Evolutionary conservation across 2,113 vertebrate species (phyloP).

Genomic region (Notarius lentiginosus): DNA sequence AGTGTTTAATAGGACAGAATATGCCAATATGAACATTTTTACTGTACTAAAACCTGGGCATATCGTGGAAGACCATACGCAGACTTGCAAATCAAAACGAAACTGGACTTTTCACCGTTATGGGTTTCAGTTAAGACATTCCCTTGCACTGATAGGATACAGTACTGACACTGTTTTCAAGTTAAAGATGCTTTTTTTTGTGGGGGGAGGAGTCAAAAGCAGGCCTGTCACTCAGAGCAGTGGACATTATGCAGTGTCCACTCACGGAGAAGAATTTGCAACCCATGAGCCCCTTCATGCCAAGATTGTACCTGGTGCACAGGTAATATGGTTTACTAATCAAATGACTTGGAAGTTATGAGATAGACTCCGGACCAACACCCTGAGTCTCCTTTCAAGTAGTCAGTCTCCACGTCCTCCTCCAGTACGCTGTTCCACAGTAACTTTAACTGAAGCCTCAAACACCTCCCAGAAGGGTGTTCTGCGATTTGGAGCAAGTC

Average conservation of each 20-base stretch:
- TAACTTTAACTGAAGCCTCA: neutral
- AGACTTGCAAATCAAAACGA: constrained; percentile 19
- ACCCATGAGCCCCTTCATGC: neutral
- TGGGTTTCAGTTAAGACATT: constrained; percentile 39
- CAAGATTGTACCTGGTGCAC: neutral
- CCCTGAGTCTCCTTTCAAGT: neutral
- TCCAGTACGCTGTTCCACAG: neutral
- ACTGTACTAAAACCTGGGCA: constrained; percentile 4
- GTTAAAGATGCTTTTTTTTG: constrained; percentile 32
- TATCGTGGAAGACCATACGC: constrained; percentile 45
- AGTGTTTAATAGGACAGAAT: neutral
- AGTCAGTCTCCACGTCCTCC: neutral
- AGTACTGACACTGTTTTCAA: constrained; percentile 47
- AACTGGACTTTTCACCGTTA: constrained; percentile 17
- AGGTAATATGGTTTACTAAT: neutral
- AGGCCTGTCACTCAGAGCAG: constrained; percentile 6
- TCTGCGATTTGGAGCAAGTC: constrained; percentile 31
- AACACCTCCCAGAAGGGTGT: neutral
- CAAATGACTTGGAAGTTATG: neutral
- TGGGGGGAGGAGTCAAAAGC: neutral
- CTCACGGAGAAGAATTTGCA: constrained; percentile 10
- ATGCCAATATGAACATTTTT: constrained; percentile 19
- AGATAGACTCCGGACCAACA: neutral
- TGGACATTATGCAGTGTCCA: constrained; percentile 15
- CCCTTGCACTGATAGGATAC: constrained; percentile 36